A percentile compares a stretch with the other conserved stretches of the same genome.
phyloP scores from a whole-genome alignment of 2,888 invertebrate species.

The Drosophila nigritarsus region DNA sequence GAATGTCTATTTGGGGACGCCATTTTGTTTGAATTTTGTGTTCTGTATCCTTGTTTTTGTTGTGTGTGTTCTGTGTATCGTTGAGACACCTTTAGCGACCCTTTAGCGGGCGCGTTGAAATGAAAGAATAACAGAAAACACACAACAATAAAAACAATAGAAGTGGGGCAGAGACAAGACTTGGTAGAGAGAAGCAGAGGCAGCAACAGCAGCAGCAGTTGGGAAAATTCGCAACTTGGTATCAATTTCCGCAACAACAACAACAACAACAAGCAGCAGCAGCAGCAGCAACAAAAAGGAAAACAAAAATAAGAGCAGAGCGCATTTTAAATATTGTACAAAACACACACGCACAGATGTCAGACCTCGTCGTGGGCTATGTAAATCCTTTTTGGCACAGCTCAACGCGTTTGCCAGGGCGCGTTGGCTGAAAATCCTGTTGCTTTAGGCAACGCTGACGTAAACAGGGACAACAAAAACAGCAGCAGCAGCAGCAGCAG shows the following conservation, averaged over 20 bases:
- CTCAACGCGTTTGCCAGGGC: slow-evolving; percentile 69
- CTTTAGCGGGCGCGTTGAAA: slow-evolving; percentile 75
- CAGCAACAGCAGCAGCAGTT: slow-evolving; percentile 10
- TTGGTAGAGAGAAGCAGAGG: neutral
- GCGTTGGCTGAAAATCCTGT: slow-evolving; percentile 67
- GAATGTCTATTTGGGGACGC: slow-evolving; percentile 12
- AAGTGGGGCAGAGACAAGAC: slow-evolving; percentile 10
- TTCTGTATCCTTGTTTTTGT: slow-evolving; percentile 4
- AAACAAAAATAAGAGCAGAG: slow-evolving; percentile 50
- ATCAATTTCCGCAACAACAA: slow-evolving; percentile 64
- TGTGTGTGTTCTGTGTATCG: slow-evolving; percentile 31
- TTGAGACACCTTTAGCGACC: slow-evolving; percentile 62
- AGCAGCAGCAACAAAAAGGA: slow-evolving; percentile 36
- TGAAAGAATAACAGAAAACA: slow-evolving; percentile 72
- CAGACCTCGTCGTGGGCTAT: slow-evolving; percentile 26
- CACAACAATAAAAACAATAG: slow-evolving; percentile 37
- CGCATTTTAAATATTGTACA: slow-evolving; percentile 65
- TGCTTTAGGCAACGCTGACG: slow-evolving; percentile 70
- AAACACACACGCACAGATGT: slow-evolving; percentile 28
- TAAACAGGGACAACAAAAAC: slow-evolving; percentile 37
- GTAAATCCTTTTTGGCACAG: slow-evolving; percentile 81
- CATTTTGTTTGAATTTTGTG: slow-evolving; percentile 35
- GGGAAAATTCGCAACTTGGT: slow-evolving; percentile 58
- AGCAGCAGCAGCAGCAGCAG: slow-evolving; percentile 9
- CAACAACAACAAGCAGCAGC: neutral